These are phyloP conservation scores for Enteromius afrohamiltoni DNA, from an alignment of 2,797 vertebrate species.

Conservation along the genomic window DNA sequence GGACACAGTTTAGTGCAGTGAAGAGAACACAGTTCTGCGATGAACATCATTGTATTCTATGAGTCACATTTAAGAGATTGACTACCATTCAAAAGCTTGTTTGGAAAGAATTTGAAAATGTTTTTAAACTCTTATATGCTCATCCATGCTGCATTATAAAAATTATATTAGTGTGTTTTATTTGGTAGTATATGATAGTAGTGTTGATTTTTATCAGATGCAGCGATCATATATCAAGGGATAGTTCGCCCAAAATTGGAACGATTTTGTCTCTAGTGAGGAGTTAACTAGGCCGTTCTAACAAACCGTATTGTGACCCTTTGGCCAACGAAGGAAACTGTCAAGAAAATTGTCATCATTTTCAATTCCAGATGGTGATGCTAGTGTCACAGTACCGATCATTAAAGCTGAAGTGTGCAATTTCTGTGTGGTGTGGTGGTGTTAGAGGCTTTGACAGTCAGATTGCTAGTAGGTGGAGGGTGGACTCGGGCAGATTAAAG, in stretches of 20 bases:
- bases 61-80: neutral
- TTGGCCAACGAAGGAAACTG: neutral
- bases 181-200: no score
- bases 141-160: neutral
- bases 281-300: neutral
- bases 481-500: constrained; percentile 41
- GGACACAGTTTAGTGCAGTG: constrained; percentile 9
- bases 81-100: neutral
- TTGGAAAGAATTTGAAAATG: neutral
- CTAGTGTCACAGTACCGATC: neutral
- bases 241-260: neutral
- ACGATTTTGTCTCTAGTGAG: neutral
- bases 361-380: neutral
- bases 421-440: neutral
- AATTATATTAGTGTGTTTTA: neutral
- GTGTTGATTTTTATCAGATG: no score
- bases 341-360: neutral
- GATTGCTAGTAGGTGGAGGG: constrained; percentile 18
- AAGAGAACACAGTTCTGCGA: neutral
- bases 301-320: neutral
- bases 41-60: neutral
- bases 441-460: constrained; percentile 21
- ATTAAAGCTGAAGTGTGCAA: no score
- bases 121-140: neutral
- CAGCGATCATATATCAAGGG: no score